A percentile compares a stretch with the other conserved stretches of the same genome.
These are phyloP conservation scores for Peromyscus maniculatus DNA, from an alignment of 2,113 vertebrate genomes.

Conservation along the genomic window DNA sequence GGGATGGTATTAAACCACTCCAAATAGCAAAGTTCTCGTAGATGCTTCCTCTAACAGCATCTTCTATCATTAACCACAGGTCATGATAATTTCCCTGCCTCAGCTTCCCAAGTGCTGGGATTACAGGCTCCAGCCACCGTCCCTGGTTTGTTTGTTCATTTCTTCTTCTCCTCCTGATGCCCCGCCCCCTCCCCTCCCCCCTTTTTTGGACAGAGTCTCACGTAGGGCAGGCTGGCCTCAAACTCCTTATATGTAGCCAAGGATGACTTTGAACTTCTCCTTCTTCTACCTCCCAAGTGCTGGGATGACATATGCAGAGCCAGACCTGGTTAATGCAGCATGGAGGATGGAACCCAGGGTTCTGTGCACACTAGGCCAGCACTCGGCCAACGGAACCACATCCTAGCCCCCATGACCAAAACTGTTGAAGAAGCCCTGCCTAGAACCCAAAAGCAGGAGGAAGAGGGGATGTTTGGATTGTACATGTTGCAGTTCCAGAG, in stretches of 20 bases:
- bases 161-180: not conserved
- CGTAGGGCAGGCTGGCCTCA: not conserved
- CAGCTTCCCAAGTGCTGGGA: not conserved
- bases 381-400: not conserved
- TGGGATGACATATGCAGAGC: not conserved
- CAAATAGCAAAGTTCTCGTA: not conserved
- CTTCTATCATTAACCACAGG: not conserved
- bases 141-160: not conserved
- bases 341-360: too few relatives aligned
- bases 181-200: fast-evolving
- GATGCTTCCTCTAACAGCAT: not conserved
- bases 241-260: not conserved
- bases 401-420: too few relatives aligned
- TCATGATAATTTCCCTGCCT: not conserved
- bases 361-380: not conserved
- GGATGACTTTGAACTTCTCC: not conserved
- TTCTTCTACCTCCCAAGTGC: not conserved
- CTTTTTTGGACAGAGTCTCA: not conserved
- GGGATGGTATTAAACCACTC: not conserved
- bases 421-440: not conserved
- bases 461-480: not conserved
- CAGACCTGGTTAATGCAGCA: not conserved
- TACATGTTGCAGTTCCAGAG: not conserved
- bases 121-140: not conserved
- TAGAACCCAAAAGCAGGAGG: not conserved